Conservation (phyloP, 30 jellyfish, hydroid and myxozoan genomes). For the Aurelia sp. region DNA sequence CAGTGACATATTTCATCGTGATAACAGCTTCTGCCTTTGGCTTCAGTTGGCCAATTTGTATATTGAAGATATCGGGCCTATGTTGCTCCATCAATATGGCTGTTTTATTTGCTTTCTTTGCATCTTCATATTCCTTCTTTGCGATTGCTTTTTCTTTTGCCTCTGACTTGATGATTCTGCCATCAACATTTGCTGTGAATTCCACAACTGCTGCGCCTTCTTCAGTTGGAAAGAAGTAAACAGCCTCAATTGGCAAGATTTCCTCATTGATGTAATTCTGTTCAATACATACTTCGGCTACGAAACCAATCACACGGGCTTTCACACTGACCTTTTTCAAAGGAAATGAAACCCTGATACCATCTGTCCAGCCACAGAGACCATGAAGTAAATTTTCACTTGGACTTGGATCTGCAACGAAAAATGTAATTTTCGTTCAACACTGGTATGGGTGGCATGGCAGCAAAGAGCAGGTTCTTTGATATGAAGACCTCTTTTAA, state of each 20-base stretch:
- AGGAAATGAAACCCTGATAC: background rate
- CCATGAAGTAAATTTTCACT: too few species aligned
- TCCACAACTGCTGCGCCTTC: conserved; percentile 8
- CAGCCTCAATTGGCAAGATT: conserved; percentile 8
- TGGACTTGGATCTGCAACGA: too few species aligned
- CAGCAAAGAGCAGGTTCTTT: too few species aligned
- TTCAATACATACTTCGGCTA: background rate
- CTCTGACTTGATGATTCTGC: background rate
- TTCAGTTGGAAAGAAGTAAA: conserved; percentile 8
- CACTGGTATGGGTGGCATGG: too few species aligned
- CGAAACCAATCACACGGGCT: background rate
- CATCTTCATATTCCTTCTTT: conserved; percentile 9
- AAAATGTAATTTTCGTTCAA: too few species aligned
- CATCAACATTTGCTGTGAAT: conserved; percentile 5
- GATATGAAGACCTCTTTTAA: too few species aligned
- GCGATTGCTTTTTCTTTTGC: conserved; percentile 3
- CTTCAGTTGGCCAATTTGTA: background rate
- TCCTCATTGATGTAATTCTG: background rate
- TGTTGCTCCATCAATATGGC: conserved; percentile 21
- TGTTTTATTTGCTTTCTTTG: conserved; percentile 5
- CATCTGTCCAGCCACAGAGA: too few species aligned
- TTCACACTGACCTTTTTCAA: too few species aligned
- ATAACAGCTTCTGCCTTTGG: background rate
- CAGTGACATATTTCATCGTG: background rate
- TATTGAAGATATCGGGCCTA: conserved; percentile 21